phyloP scores from a whole-genome alignment of 1,140 invertebrate species.

The Coelopa frigida region DNA sequence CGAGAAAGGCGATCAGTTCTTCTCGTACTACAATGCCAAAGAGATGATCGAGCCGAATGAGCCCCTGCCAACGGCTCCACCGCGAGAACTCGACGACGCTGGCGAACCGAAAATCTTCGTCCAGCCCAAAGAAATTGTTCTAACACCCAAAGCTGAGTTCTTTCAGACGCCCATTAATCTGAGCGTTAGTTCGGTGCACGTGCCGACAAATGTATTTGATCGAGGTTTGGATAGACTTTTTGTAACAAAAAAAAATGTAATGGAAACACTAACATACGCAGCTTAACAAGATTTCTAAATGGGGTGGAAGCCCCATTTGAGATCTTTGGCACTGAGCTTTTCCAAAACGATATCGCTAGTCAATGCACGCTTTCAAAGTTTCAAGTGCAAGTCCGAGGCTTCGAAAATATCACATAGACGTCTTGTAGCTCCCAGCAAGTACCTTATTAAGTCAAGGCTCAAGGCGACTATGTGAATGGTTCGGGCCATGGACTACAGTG shows the following conservation, averaged over 20 bases:
- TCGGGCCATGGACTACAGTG: no score
- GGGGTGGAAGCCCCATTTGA: no score
- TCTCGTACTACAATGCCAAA: slow-evolving; percentile 67
- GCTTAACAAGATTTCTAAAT: no score
- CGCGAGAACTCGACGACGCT: slow-evolving; percentile 48
- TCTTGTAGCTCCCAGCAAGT: no score
- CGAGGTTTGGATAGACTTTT: slow-evolving; percentile 54
- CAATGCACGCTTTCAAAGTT: no score
- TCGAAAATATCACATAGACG: no score
- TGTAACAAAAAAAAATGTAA: slow-evolving; percentile 1
- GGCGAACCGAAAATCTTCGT: slow-evolving; percentile 50
- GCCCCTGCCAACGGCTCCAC: slow-evolving; percentile 39
- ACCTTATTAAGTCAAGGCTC: no score
- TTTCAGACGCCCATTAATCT: slow-evolving; percentile 73
- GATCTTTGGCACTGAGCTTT: no score
- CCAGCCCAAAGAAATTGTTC: slow-evolving; percentile 48
- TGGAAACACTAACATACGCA: no score
- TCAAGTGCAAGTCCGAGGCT: no score
- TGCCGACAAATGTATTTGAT: slow-evolving; percentile 92
- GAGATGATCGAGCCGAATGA: slow-evolving; percentile 53
- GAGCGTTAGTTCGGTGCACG: slow-evolving; percentile 82
- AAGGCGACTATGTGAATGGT: no score
- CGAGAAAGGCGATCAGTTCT: slow-evolving; percentile 55
- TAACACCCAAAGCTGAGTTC: slow-evolving; percentile 69
- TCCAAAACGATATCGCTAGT: no score